Percentiles rank a stretch among this genome's conserved stretches.
Evolutionary conservation across 2,888 invertebrate genomes (phyloP).

Genomic region (Thera obeliscata): DNA sequence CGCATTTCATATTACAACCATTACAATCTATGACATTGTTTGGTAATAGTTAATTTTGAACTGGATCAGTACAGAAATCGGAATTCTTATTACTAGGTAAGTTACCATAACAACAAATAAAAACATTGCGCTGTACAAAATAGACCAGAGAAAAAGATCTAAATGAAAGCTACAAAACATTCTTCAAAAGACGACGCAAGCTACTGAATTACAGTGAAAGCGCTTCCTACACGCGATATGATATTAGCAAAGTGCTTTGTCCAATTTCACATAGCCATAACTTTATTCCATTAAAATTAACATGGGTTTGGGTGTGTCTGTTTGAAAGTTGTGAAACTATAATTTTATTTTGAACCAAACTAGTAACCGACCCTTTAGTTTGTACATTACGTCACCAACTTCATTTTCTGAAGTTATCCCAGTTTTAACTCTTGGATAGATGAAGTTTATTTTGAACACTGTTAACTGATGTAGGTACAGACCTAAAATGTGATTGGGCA

Average conservation of each 20-base stretch:
- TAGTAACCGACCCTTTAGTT: slow-evolving; percentile 5
- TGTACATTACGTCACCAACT: not conserved
- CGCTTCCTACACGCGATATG: slow-evolving; percentile 41
- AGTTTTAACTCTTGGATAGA: not conserved
- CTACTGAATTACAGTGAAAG: slow-evolving; percentile 40
- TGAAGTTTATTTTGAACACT: not conserved
- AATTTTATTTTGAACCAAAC: slow-evolving; percentile 10
- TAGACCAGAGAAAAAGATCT: not conserved
- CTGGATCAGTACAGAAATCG: no score
- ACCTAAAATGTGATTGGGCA: no score
- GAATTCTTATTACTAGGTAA: no score
- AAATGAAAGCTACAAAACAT: slow-evolving; percentile 21
- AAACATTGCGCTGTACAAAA: not conserved
- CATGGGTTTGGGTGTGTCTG: slow-evolving; percentile 28
- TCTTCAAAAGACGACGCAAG: slow-evolving; percentile 28
- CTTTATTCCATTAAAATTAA: slow-evolving; percentile 36
- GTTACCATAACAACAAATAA: not conserved
- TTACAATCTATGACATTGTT: no score
- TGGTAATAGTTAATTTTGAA: no score
- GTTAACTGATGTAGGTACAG: no score
- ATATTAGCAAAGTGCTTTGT: slow-evolving; percentile 43
- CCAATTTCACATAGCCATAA: slow-evolving; percentile 39
- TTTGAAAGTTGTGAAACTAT: slow-evolving; percentile 22
- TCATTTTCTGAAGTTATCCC: not conserved
- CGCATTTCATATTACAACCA: no score